Base-by-base conservation (phyloP, 2,888 invertebrate species). In the Hypolimnas misippus region DNA sequence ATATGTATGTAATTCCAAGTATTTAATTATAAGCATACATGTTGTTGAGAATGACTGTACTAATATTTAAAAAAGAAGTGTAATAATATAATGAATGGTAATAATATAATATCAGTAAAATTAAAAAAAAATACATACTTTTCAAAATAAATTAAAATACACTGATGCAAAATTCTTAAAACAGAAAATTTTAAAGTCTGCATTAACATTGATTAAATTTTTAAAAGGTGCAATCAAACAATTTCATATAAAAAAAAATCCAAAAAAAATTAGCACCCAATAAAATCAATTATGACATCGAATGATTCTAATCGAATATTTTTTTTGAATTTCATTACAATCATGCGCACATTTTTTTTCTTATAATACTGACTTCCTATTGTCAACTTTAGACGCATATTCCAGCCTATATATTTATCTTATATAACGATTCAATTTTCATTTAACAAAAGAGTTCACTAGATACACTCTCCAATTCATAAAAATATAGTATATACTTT, bases 391-490 rank as follows among this genome's bases (percentile, higher is more conserved):
- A 60, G 53, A 58, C 40, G 31, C 31, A 33, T 12, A 44, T 25
- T 53, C n/a, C 21, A 21, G 6, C 46, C 21, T 44, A 55, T 31
- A 55, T 31, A 17, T 14, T 25, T 49, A 35, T 42, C 29, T 42
- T 44, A 42, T 56, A 57, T 52, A 62, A n/a, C 17, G 14, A 46
- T 21, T 44, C 19, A 46, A n/a, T n/a, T 6, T 46, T 7, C 46
- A 46, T 21, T 25, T 21, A 46, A 46, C 57, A 70, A 66, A 66
- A 63, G 52, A 65, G 55, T 59, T 70, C 69, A 74, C 73, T 73
- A 74, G 74, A 74, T 63, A 67, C 70, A 74, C 73, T 74, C 74
- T 68, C 70, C 66, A 64, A 72, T 70, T 65, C 60, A 63, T 62
- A 65, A 65, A 65, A 67, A 67, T n/a, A n/a, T n/a, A n/a, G n/a